Evolutionary conservation across 2,113 vertebrate species (phyloP).

Genomic region (Embiotoca jacksoni): DNA sequence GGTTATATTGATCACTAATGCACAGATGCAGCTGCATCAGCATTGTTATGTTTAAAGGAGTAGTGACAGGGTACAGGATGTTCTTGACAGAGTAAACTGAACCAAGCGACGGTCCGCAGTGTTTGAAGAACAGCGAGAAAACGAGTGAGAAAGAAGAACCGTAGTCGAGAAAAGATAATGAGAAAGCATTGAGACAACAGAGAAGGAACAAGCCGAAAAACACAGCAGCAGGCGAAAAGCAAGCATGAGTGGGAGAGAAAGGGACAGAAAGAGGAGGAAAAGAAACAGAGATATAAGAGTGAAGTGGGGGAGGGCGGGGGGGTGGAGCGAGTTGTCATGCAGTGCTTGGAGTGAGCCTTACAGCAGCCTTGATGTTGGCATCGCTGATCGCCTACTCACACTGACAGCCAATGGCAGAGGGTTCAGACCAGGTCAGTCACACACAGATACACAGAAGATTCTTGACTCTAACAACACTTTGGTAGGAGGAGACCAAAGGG

Average conservation of each 20-base stretch:
- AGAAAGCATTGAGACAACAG: constrained; percentile 11
- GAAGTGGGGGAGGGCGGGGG: constrained; percentile 9
- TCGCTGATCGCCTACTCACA: constrained; percentile 46
- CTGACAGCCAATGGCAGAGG: constrained; percentile 51
- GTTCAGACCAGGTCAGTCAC: constrained; percentile 62
- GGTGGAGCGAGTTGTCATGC: constrained; percentile 33
- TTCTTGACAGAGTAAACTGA: constrained; percentile 16
- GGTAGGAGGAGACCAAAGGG: background rate
- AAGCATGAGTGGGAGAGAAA: background rate
- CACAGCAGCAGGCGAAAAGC: constrained; percentile 1
- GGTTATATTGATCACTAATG: background rate
- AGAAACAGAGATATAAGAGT: constrained; percentile 5
- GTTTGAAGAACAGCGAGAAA: constrained; percentile 20
- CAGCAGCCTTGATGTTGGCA: constrained; percentile 49
- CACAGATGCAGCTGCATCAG: background rate
- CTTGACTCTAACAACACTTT: constrained; percentile 21
- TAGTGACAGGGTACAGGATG: constrained; percentile 2
- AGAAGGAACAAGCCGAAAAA: background rate
- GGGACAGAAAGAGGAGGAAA: background rate
- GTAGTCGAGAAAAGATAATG: constrained; percentile 3
- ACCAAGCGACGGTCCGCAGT: background rate
- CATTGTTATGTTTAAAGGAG: constrained; percentile 9
- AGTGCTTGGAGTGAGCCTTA: constrained; percentile 13
- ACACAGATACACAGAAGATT: constrained; percentile 35
- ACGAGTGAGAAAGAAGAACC: background rate